phyloP scores from a whole-genome alignment of 2,888 invertebrate species.

The Neelides folsomi region DNA sequence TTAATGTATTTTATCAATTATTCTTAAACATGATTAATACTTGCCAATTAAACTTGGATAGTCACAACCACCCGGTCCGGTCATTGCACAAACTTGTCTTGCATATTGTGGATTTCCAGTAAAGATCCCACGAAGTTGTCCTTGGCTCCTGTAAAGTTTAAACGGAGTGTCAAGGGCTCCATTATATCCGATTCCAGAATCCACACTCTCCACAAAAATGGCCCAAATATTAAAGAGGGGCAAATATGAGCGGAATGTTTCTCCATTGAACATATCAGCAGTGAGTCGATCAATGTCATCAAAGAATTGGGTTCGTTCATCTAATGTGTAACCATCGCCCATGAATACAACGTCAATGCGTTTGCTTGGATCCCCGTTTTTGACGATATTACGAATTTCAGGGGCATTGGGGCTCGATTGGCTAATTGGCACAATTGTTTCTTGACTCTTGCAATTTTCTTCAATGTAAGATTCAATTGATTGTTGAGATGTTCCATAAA shows the following conservation, averaged over 20 bases:
- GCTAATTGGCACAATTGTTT: not conserved
- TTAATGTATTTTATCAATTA: no score
- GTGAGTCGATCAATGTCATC: slow-evolving; percentile 21
- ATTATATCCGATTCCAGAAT: slow-evolving; percentile 27
- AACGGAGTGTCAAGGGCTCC: slow-evolving; percentile 25
- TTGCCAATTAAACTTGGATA: slow-evolving; percentile 10
- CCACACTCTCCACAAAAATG: slow-evolving; percentile 20
- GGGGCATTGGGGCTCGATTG: slow-evolving; percentile 1
- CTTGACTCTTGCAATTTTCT: not conserved
- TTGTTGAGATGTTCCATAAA: not conserved
- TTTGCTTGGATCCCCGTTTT: slow-evolving; percentile 13
- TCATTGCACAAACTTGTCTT: slow-evolving; percentile 7
- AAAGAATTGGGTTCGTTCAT: slow-evolving; percentile 11
- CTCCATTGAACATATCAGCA: slow-evolving; percentile 25
- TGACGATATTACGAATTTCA: slow-evolving; percentile 14
- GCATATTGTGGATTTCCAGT: slow-evolving; percentile 9
- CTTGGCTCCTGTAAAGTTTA: slow-evolving; percentile 12
- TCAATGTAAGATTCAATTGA: not conserved
- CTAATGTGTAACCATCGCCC: slow-evolving; percentile 16
- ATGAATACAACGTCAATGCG: slow-evolving; percentile 20
- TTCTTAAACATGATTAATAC: no score
- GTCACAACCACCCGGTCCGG: slow-evolving; percentile 8
- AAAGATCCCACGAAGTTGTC: slow-evolving; percentile 12
- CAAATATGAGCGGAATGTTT: slow-evolving; percentile 21
- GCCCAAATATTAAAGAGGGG: slow-evolving; percentile 30